A percentile compares a stretch with the other conserved stretches of the same genome.
These are phyloP conservation scores for Lasiurus borealis DNA, from an alignment of 2,113 vertebrate genomes.

Conservation along the genomic window DNA sequence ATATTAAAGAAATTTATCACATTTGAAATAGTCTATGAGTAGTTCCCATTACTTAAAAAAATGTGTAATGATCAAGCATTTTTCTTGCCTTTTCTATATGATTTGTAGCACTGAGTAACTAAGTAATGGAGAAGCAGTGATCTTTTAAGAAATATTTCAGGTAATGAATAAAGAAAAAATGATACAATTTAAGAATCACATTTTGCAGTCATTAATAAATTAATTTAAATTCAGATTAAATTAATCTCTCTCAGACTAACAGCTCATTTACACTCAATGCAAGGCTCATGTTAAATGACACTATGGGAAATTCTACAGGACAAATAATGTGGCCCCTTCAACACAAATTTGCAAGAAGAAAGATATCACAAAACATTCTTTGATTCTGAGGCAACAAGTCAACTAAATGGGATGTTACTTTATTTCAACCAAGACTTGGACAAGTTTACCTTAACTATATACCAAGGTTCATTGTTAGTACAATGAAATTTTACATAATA, in stretches of 20 bases:
- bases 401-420: background rate
- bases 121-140: background rate
- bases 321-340: background rate
- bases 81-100: background rate
- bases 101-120: background rate
- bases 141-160: background rate
- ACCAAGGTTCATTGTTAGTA: background rate
- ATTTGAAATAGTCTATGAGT: background rate
- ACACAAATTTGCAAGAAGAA: background rate
- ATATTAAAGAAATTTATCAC: background rate
- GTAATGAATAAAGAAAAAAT: background rate
- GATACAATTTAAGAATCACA: background rate
- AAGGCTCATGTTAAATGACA: background rate
- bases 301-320: background rate
- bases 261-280: background rate
- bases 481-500: background rate
- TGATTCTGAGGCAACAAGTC: background rate
- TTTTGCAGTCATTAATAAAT: background rate
- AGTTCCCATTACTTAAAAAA: background rate
- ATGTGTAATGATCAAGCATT: background rate
- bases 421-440: background rate
- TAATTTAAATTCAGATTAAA: background rate
- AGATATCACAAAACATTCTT: background rate
- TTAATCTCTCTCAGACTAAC: background rate
- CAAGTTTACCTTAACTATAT: background rate